phyloP scores from a whole-genome alignment of 2,888 invertebrate species.

The Folsomia manolachei region DNA sequence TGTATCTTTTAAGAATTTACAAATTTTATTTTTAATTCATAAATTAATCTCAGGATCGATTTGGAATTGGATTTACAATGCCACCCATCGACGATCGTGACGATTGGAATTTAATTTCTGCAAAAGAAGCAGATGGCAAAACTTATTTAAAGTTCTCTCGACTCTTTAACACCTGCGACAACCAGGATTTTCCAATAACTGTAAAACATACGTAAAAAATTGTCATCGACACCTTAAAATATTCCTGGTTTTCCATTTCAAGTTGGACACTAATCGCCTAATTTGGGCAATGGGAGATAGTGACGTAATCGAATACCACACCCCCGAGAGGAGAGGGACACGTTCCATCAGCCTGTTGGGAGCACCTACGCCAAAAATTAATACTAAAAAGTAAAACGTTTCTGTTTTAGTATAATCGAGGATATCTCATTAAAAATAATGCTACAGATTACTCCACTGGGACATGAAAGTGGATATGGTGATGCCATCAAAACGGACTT shows the following conservation, averaged over 20 bases:
- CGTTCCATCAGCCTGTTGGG: constrained; percentile 9
- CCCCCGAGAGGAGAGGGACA: background rate
- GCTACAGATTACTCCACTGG: constrained; percentile 8
- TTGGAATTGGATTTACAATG: background rate
- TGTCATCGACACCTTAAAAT: background rate
- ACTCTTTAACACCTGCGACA: constrained; percentile 6
- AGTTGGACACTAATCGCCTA: constrained; percentile 12
- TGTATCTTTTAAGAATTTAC: background rate
- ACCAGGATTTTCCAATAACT: background rate
- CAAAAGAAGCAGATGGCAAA: background rate
- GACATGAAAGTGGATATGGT: constrained; percentile 2
- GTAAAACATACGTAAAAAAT: background rate
- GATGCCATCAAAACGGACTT: constrained; percentile 19
- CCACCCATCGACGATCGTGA: background rate
- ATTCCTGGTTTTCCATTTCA: background rate
- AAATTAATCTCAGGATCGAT: constrained; percentile 4
- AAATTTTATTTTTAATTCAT: background rate
- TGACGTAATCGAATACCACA: constrained; percentile 12
- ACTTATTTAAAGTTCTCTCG: constrained; percentile 10
- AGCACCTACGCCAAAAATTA: background rate
- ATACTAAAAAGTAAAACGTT: background rate
- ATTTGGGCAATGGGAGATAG: constrained; percentile 21
- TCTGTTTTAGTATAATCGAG: background rate
- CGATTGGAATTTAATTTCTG: constrained; percentile 9
- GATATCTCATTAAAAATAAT: background rate